Base-by-base conservation (phyloP, 1,140 invertebrate genomes). In the Geopemphigus sp. region DNA sequence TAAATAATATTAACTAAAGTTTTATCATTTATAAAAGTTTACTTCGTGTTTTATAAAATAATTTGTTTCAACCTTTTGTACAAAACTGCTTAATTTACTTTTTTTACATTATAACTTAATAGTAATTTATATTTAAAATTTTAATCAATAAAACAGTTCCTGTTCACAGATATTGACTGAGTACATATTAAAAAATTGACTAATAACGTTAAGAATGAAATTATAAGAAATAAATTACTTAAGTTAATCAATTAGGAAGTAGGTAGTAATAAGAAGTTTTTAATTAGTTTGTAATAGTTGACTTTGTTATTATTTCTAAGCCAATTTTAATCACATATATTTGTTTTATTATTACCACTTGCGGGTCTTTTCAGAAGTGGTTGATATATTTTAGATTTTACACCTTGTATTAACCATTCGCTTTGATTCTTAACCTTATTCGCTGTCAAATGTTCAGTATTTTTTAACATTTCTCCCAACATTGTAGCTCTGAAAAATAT, bases 361-460 rank as follows among this genome's bases (percentile, higher is more conserved):
- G 88, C 91, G 61, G 89, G 88, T 82, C 94, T 87, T 82, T 91
- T 88, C 83, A 94, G 84, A 14, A 95, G 84, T n/a, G 90, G 90
- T 82, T 90, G 89, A 87, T 95, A 92, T 56, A 88, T 85, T 85
- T 89, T 92, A 1, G 90, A 84, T 83, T 90, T 90, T 5, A 90
- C 88, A 26, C 92, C 91, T 83, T 91, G 90, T 66, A 92, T 84
- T n/a, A 95, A 84, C 81, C 88, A 87, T 63, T 90, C 86, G 24
- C 86, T 86, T 84, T 92, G 90, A 54, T 57, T 84, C 81, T 26
- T 72, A 50, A 68, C n/a, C 47, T 59, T 73, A 26, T 74, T 81
- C 80, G 17, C 59, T 54, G 24, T 12, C 76, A 17, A 66, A 10
- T 24, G 80, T 84, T 90, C 88, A 80, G 94, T 85, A 81, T 90